A percentile compares a stretch with the other conserved stretches of the same genome.
phyloP scores from a whole-genome alignment of 1,140 invertebrate species.

The Drosophila pseudoananassae region DNA sequence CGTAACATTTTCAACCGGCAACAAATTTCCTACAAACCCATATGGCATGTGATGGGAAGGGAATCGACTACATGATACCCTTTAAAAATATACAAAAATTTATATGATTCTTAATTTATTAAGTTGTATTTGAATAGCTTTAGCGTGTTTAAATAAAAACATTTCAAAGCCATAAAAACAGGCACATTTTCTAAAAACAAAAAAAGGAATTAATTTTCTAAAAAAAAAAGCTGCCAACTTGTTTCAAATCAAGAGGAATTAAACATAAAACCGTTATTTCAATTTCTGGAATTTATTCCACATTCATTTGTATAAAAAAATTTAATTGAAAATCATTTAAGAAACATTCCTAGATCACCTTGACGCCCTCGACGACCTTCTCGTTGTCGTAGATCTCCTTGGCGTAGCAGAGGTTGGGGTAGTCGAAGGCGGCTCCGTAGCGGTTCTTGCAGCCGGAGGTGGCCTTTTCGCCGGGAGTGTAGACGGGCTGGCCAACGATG shows the following conservation, averaged over 20 bases:
- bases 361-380: constrained; percentile 39
- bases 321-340: not conserved
- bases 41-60: not conserved
- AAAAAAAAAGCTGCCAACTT: constrained; percentile 26
- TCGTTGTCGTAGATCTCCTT: constrained; percentile 72
- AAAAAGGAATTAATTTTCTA: too few relatives aligned
- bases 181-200: not conserved
- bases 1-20: constrained; percentile 59
- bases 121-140: not conserved
- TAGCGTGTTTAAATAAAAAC: too few relatives aligned
- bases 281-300: constrained; percentile 23
- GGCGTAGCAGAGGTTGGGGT: constrained; percentile 60
- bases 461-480: constrained; percentile 58
- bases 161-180: not conserved
- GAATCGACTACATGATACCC: not conserved
- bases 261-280: constrained; percentile 8
- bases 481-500: constrained; percentile 55
- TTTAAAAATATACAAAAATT: not conserved
- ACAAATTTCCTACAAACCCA: constrained; percentile 7
- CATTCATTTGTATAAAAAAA: not conserved
- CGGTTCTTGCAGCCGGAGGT: constrained; percentile 61
- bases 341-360: constrained; percentile 7
- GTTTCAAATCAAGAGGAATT: not conserved
- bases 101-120: not conserved
- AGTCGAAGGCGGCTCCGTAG: constrained; percentile 53